Conservation (phyloP, 2,797 vertebrate genomes). For the Cossypha dichroa region DNA sequence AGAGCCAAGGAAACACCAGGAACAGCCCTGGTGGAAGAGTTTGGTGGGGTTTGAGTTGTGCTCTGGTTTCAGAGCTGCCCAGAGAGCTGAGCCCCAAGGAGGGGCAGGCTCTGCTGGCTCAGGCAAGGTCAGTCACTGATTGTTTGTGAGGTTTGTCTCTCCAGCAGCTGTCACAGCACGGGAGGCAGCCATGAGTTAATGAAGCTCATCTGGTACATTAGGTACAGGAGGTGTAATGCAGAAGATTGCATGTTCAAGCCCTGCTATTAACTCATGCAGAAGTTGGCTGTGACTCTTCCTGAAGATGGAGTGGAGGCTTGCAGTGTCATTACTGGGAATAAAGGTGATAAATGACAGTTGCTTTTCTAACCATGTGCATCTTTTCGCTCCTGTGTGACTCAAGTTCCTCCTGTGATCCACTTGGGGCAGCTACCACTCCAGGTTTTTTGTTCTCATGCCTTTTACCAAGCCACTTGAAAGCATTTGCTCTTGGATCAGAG, state of each 20-base stretch:
- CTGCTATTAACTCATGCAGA: not conserved
- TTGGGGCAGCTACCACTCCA: not conserved
- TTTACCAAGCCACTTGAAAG: not conserved
- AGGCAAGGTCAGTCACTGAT: not conserved
- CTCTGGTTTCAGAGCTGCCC: not conserved
- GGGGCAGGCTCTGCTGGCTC: not conserved
- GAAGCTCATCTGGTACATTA: conserved; percentile 43
- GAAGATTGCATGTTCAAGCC: not conserved
- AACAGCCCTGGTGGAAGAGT: fast-evolving
- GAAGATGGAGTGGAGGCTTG: conserved; percentile 25
- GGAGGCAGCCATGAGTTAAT: conserved; percentile 1
- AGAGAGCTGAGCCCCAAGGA: not conserved
- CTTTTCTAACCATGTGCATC: conserved; percentile 2
- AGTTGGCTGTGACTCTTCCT: conserved; percentile 3
- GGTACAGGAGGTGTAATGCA: conserved; percentile 11
- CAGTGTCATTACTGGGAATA: not conserved
- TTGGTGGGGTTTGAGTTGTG: not conserved
- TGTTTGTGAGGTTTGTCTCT: not conserved
- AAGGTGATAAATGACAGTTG: conserved; percentile 25
- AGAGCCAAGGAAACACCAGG: not conserved
- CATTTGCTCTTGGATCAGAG: not conserved
- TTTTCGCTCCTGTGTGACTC: not conserved
- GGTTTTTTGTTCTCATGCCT: not conserved
- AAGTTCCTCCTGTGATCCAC: not conserved
- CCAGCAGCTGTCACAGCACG: not conserved